Evolutionary conservation across 1,140 invertebrate species (phyloP).

Genomic region (Phortica variegata): DNA sequence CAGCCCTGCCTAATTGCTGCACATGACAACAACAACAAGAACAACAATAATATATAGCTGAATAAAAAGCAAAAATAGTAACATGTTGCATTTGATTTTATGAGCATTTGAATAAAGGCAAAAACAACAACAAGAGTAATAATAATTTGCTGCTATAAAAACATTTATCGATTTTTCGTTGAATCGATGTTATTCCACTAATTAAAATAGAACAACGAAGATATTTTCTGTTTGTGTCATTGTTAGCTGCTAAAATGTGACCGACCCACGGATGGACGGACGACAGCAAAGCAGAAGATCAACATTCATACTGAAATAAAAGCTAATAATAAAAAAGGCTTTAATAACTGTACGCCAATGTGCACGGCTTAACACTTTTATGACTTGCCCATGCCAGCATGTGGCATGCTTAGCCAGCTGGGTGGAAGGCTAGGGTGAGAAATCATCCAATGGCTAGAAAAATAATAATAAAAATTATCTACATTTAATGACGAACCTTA

Average conservation of each 20-base stretch:
- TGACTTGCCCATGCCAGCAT: conserved; percentile 30
- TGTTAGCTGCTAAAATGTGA: too few species aligned
- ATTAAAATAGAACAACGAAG: too few species aligned
- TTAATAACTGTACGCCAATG: conserved; percentile 38
- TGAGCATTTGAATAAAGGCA: not conserved
- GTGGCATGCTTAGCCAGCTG: not conserved
- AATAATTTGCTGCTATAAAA: too few species aligned
- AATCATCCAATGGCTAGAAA: conserved; percentile 11
- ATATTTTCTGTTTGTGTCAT: too few species aligned
- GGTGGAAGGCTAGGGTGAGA: not conserved
- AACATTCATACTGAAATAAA: too few species aligned
- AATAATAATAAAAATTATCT: conserved; percentile 49
- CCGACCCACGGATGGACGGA: too few species aligned
- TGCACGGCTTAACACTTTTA: conserved; percentile 25
- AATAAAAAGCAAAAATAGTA: conserved; percentile 13
- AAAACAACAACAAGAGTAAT: too few species aligned
- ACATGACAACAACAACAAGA: conserved; percentile 24
- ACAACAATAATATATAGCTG: conserved; percentile 21
- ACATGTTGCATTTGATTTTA: conserved; percentile 39
- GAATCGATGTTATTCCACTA: too few species aligned
- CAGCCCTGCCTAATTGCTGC: too few species aligned
- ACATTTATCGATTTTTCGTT: too few species aligned
- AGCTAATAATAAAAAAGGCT: conserved; percentile 25
- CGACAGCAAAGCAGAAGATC: too few species aligned
- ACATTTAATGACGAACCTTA: conserved; percentile 52